Evolutionary conservation across 30 jellyfish, hydroid and myxozoan species (phyloP).

Genomic region (Aurelia sp.): DNA sequence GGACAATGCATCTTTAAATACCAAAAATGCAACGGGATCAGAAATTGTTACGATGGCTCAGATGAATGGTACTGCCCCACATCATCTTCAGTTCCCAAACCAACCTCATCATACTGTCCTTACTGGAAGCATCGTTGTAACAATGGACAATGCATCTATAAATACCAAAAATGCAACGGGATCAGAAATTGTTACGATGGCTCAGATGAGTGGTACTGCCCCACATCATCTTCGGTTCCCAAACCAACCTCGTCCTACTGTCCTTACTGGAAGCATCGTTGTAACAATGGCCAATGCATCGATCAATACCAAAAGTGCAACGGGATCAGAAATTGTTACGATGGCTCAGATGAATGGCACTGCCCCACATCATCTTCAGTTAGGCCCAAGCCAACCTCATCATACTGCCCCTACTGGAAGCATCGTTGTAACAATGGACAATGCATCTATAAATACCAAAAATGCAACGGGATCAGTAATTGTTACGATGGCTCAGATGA

Average conservation of each 20-base stretch:
- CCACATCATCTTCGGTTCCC: slow-evolving; percentile 20
- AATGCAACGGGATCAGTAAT: not conserved
- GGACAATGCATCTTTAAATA: slow-evolving; percentile 25
- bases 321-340: slow-evolving; percentile 20
- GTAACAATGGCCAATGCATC: slow-evolving; percentile 41
- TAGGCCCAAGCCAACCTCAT: not conserved
- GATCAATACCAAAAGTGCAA: not conserved
- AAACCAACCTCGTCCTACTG: slow-evolving; percentile 36
- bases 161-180: slow-evolving; percentile 13
- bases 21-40: slow-evolving; percentile 1
- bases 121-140: slow-evolving; percentile 13
- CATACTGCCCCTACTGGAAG: slow-evolving; percentile 40
- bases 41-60: slow-evolving; percentile 44
- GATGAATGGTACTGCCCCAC: slow-evolving; percentile 31
- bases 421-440: slow-evolving; percentile 10
- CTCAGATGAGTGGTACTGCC: slow-evolving; percentile 71
- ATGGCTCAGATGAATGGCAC: slow-evolving; percentile 40
- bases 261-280: slow-evolving; percentile 34
- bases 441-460: slow-evolving; percentile 9
- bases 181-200: slow-evolving; percentile 61
- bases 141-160: slow-evolving; percentile 18
- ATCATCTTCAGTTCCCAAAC: slow-evolving; percentile 14
- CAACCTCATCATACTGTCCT: slow-evolving; percentile 44
- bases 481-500: not conserved
- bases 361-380: slow-evolving; percentile 2